Base-by-base conservation (phyloP, 2,888 invertebrate genomes). In the Cheilosia pagana region DNA sequence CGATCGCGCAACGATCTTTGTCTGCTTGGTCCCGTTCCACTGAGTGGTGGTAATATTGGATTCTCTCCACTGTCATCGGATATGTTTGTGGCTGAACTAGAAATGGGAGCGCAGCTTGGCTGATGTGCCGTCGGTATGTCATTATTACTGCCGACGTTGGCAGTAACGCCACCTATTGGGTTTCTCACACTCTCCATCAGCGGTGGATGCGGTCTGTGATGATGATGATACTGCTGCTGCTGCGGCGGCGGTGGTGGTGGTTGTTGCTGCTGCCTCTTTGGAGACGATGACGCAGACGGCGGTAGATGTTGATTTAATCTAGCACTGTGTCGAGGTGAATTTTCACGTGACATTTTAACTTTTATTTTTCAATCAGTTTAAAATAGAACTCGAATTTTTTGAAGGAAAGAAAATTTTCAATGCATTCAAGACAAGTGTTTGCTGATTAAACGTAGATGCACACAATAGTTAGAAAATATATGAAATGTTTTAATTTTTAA, bases 1-100 rank as follows among this genome's bases (percentile, higher is more conserved):
- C 96, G 94, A 91, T 96, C 96, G 91, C 95, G 95, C 88, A 96
- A 93, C 67, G 96, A 96, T 86, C 96, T 94, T 89, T 96, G 96
- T 76, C 96, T 93, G 81, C 95, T 94, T 75, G 96, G 95, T 88
- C 93, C 93, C 67, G 92, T 89, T 16, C 92, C 92, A 82, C 87
- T 90, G 28, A 91, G 77, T 14, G 92, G 91, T 87, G 91, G 91
- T 79, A 92, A 82, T 62, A 89, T 90, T 74, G 90, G 88, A 78
- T 89, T 90, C 70, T 91, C 91, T 65, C 88, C 87, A 82, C 86
- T 88, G 70, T 88, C 89, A 75, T 90, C 90, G 53, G 88, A 87
- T 81, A 90, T 91, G 78, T 91, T 91, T 75, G 90, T 88, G 87
- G 90, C 90, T 78, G 91, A 91, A 55, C 89, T 89, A 55, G 91